phyloP scores from a whole-genome alignment of 2,888 invertebrate species.

The Alentia gelatinosa region DNA sequence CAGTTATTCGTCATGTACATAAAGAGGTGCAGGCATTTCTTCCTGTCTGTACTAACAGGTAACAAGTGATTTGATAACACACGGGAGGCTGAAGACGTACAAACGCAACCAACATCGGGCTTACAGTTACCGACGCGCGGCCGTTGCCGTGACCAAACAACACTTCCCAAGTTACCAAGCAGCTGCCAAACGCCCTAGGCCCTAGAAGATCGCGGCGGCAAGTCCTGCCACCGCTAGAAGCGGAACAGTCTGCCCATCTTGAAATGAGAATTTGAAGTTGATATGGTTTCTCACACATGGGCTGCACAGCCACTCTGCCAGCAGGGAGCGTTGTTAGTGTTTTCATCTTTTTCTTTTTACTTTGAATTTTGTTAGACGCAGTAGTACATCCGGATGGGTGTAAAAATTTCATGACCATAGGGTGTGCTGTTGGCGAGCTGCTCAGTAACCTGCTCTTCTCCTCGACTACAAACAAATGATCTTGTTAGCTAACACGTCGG shows the following conservation, averaged over 20 bases:
- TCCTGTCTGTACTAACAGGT: constrained; percentile 46
- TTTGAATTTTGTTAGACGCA: no score
- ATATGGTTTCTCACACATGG: background rate
- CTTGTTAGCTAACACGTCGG: constrained; percentile 5
- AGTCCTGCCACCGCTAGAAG: background rate
- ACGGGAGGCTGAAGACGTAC: constrained; percentile 45
- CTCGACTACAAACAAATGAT: background rate
- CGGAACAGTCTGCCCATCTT: background rate
- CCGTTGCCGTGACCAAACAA: background rate
- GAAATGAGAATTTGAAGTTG: background rate
- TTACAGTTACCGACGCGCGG: background rate
- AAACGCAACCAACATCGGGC: constrained; percentile 44
- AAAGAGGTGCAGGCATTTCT: constrained; percentile 36
- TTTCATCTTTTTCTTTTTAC: background rate
- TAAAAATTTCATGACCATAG: background rate
- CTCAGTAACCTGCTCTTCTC: background rate
- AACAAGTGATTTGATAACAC: constrained; percentile 45
- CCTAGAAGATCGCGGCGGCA: background rate
- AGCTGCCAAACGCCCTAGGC: background rate
- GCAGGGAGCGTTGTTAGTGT: background rate
- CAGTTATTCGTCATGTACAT: constrained; percentile 37
- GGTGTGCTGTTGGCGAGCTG: constrained; percentile 15
- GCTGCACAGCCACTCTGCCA: background rate
- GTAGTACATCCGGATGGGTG: no score
- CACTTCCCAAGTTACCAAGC: background rate